These are phyloP conservation scores for Calephelis nemesis DNA, from an alignment of 1,140 invertebrate genomes.

Conservation along the genomic window DNA sequence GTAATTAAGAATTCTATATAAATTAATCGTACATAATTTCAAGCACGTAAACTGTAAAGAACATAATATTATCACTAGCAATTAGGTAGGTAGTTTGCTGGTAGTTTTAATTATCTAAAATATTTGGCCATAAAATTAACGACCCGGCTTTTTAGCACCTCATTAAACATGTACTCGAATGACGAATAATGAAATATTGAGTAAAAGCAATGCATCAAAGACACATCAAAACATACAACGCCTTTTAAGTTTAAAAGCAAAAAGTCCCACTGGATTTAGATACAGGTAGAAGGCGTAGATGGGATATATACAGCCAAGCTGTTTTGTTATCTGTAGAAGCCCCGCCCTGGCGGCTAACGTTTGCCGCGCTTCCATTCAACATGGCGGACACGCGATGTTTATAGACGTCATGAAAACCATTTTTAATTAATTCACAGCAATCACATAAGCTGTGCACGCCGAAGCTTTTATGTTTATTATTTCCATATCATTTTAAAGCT, in stretches of 20 bases:
- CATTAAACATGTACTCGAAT: conserved; percentile 36
- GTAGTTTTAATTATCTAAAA: conserved; percentile 13
- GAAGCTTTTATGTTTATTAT: conserved; percentile 73
- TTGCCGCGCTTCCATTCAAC: conserved; percentile 40
- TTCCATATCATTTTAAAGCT: conserved; percentile 72
- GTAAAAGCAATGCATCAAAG: conserved; percentile 38
- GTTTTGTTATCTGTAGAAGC: conserved; percentile 53
- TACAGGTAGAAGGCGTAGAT: conserved; percentile 39
- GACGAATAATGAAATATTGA: conserved; percentile 40
- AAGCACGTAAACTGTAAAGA: background rate
- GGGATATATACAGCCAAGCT: conserved; percentile 30
- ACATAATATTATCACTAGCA: background rate
- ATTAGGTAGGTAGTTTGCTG: background rate
- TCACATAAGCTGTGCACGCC: conserved; percentile 58
- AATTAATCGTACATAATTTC: background rate
- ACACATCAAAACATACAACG: conserved; percentile 35
- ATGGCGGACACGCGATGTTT: conserved; percentile 54
- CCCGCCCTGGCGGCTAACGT: conserved; percentile 39
- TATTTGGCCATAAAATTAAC: conserved; percentile 13
- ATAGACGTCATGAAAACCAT: conserved; percentile 67
- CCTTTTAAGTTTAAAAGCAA: conserved; percentile 34
- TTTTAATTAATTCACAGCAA: conserved; percentile 76
- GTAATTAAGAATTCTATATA: no score
- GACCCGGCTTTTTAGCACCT: conserved; percentile 37
- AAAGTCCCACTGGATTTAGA: conserved; percentile 36